Evolutionary conservation across 2,113 vertebrate genomes (phyloP).

Genomic region (Cyprinus carpio): DNA sequence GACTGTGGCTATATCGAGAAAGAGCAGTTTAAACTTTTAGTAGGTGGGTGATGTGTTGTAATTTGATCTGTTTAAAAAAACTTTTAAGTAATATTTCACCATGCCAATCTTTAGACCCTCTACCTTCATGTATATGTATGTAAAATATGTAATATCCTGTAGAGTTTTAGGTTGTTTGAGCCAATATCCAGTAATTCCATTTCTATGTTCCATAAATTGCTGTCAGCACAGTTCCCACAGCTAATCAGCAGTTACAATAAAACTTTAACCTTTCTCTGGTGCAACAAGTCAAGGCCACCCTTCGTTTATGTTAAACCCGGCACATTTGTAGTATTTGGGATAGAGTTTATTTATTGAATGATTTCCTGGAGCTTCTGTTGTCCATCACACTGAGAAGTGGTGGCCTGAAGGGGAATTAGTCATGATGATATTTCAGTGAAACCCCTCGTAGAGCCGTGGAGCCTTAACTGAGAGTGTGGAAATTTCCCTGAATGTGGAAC

Average conservation of each 20-base stretch:
- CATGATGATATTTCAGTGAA: conserved; percentile 1
- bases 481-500: conserved; percentile 14
- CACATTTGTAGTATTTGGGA: neutral
- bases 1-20: neutral
- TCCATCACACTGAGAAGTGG: neutral
- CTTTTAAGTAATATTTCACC: neutral
- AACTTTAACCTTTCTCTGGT: neutral
- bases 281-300: neutral
- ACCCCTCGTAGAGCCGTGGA: neutral
- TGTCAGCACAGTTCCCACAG: too few relatives aligned
- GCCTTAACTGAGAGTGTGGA: neutral
- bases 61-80: neutral
- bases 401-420: conserved; percentile 5
- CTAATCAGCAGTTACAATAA: neutral
- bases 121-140: neutral
- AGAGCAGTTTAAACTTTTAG: neutral
- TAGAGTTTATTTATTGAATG: neutral
- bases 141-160: neutral
- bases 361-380: neutral
- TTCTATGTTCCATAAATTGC: neutral
- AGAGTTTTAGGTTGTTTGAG: neutral
- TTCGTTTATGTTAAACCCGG: neutral
- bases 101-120: neutral
- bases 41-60: neutral
- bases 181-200: neutral